A percentile compares a stretch with the other conserved stretches of the same genome.
These are phyloP conservation scores for Falco biarmicus DNA, from an alignment of 2,797 vertebrate genomes.

Conservation along the genomic window DNA sequence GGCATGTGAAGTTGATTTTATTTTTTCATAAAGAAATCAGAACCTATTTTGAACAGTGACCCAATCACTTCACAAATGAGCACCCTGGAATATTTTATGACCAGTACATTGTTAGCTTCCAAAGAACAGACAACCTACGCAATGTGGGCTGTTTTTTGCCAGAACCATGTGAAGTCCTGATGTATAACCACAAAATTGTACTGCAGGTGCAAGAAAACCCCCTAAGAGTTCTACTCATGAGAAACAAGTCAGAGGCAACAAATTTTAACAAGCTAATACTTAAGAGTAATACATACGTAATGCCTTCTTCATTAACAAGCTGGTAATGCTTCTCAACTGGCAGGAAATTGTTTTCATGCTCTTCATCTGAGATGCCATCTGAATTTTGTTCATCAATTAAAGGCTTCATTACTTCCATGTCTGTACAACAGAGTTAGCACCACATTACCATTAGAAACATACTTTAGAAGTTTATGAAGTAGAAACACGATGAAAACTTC, in stretches of 20 bases:
- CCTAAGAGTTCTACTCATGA: neutral
- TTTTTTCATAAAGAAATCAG: neutral
- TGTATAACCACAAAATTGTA: neutral
- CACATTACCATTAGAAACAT: neutral
- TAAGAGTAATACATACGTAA: conserved; percentile 79
- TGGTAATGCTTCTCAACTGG: conserved; percentile 77
- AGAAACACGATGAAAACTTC: neutral
- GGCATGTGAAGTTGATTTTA: neutral
- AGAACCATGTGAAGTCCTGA: neutral
- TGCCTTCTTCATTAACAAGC: conserved; percentile 72
- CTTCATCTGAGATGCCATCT: conserved; percentile 81
- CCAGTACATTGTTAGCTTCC: neutral
- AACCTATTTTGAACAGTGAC: neutral
- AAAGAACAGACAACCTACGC: neutral
- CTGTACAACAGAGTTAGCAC: conserved; percentile 64
- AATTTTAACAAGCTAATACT: neutral
- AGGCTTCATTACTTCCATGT: conserved; percentile 89
- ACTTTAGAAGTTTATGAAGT: neutral
- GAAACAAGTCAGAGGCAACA: neutral
- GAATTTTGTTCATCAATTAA: conserved; percentile 82
- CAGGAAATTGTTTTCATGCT: conserved; percentile 71
- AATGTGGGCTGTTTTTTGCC: neutral
- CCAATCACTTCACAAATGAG: neutral
- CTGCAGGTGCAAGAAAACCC: neutral
- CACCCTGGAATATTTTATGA: neutral